phyloP scores from a whole-genome alignment of 2,797 vertebrate genomes.

The Tinamus major region DNA sequence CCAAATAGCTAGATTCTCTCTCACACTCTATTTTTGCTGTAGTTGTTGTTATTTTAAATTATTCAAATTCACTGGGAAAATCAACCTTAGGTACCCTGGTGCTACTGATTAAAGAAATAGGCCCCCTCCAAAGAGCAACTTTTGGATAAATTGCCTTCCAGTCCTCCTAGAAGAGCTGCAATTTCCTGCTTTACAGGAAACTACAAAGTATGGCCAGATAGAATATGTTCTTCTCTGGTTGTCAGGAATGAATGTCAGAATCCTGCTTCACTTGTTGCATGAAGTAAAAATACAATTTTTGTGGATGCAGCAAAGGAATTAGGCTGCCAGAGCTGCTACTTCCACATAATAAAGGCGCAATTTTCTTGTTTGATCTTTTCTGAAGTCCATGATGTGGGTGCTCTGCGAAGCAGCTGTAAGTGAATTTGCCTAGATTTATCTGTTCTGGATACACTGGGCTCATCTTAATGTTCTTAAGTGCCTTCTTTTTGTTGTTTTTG shows the following conservation, averaged over 20 bases:
- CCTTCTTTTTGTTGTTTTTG: not conserved
- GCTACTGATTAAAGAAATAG: not conserved
- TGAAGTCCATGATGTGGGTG: not conserved
- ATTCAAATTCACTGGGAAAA: too few relatives aligned
- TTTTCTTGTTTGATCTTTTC: not conserved
- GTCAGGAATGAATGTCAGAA: not conserved
- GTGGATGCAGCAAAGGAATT: not conserved
- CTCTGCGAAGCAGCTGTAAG: not conserved
- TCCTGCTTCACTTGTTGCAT: rapidly evolving
- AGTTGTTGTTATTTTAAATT: too few relatives aligned
- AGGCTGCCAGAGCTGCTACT: not conserved
- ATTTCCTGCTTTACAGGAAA: not conserved
- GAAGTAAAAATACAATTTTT: not conserved
- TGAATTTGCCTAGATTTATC: not conserved
- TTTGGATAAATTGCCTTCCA: not conserved
- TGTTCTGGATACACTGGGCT: not conserved
- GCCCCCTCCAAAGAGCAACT: not conserved
- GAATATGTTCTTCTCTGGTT: rapidly evolving
- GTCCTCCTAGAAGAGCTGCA: not conserved
- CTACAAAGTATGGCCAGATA: not conserved
- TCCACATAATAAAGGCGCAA: rapidly evolving
- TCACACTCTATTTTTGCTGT: not conserved
- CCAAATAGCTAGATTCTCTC: not conserved
- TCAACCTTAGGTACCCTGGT: too few relatives aligned
- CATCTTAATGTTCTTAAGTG: not conserved